phyloP scores from a whole-genome alignment of 2,113 vertebrate species.

The Bostrychus sinensis region DNA sequence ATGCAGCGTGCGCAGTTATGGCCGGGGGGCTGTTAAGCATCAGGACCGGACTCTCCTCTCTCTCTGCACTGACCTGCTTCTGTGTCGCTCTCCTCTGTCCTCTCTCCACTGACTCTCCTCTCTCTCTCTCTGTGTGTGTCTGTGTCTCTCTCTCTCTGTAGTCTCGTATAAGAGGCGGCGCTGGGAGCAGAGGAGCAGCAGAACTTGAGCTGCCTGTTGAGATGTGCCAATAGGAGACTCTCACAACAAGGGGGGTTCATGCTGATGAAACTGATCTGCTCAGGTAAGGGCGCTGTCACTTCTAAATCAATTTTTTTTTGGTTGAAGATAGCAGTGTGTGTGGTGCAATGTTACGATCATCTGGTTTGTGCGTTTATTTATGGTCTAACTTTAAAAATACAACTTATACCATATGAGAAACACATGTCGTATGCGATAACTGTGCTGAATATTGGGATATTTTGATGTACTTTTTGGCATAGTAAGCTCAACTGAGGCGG shows the following conservation, averaged over 20 bases:
- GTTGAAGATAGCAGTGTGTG: too few species aligned
- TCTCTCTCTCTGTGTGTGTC: background rate
- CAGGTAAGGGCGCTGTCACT: constrained; percentile 78
- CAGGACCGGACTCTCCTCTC: constrained; percentile 37
- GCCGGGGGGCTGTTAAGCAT: constrained; percentile 67
- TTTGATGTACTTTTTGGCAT: too few species aligned
- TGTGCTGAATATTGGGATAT: too few species aligned
- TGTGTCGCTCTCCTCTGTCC: constrained; percentile 25
- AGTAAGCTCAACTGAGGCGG: too few species aligned
- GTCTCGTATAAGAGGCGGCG: constrained; percentile 59
- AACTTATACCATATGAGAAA: too few species aligned
- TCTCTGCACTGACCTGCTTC: background rate
- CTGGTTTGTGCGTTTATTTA: too few species aligned
- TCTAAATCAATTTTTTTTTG: background rate
- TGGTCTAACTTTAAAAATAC: too few species aligned
- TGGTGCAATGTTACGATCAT: too few species aligned
- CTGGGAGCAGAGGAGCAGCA: constrained; percentile 72
- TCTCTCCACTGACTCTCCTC: constrained; percentile 28
- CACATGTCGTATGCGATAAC: too few species aligned
- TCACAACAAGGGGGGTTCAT: constrained; percentile 81
- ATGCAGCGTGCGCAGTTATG: constrained; percentile 22
- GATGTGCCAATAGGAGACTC: constrained; percentile 81
- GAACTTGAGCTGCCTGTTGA: constrained; percentile 79
- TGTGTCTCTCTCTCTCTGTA: constrained; percentile 11
- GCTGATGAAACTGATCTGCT: constrained; percentile 90